Base-by-base conservation (phyloP, 2,888 invertebrate species). In the Dasypogon diadema region DNA sequence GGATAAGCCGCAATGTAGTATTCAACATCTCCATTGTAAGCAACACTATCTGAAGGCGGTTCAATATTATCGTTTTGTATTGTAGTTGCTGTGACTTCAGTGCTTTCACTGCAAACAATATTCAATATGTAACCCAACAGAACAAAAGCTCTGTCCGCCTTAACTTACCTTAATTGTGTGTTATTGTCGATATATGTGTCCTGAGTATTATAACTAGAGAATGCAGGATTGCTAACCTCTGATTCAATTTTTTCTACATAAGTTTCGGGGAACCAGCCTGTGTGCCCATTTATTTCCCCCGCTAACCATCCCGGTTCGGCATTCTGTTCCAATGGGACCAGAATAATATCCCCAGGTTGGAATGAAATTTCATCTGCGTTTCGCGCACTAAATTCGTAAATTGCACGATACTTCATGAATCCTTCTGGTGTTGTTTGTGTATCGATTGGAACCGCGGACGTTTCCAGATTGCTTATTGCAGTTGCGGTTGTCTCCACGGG, bases 251-350 rank as follows among this genome's bases (percentile, higher is more conserved):
- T 92, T 82, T 96, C 96, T 14, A 96, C 97, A 83, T 98, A 98
- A 0, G 96, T 94, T 85, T 97, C 96, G 0, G 98, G 98, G 87
- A 98, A 98, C 97, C 97, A 98, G 1, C 98, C 98, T 0, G 93
- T 93, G 78, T 93, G 92, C 2, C 97, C 98, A 82, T 94, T 89
- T 30, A 96, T 92, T 81, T 94, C 93, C 0, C 99, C 99, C 79
- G 96, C 95, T 81, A 95, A 87, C 98, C 99, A 99, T n/a, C 98
- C 99, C 0, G 97, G 97, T 83, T 99, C 99, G 0, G 96, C 94
- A 80, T 92, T 93, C 82, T 95, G 95, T 75, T 94, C 89, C 48
- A 84, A 76, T 2, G 93, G 91, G 77, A 89, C 91, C 90, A 89
- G 79, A 77, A 99, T 95, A 83, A 96, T 90, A 84, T 99, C 99